These are phyloP conservation scores for Sclerodermus sp. DNA, from an alignment of 2,888 invertebrate genomes.

Conservation along the genomic window DNA sequence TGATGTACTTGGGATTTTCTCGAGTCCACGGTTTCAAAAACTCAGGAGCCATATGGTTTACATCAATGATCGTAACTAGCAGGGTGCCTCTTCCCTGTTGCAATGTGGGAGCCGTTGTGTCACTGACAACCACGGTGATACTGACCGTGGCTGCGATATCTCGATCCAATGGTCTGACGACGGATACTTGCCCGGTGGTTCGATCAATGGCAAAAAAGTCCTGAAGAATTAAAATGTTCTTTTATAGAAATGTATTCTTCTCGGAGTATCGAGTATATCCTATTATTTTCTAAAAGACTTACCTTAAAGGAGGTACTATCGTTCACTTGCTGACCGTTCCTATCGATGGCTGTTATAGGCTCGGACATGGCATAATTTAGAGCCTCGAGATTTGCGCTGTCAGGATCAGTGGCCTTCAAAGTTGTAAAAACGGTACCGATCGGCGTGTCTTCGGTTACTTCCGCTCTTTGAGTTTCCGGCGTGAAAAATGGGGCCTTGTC, in stretches of 20 bases:
- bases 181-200: constrained; percentile 66
- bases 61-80: constrained; percentile 64
- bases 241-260: no score
- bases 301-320: constrained; percentile 54
- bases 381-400: constrained; percentile 70
- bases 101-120: constrained; percentile 75
- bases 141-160: constrained; percentile 75
- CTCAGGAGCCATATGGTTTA: constrained; percentile 64
- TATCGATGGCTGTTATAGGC: constrained; percentile 77
- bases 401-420: constrained; percentile 77
- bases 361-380: constrained; percentile 70
- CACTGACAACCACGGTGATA: constrained; percentile 78
- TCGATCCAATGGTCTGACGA: constrained; percentile 67
- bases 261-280: no score
- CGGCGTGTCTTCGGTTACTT: constrained; percentile 78
- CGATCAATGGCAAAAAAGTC: constrained; percentile 69
- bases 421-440: constrained; percentile 73
- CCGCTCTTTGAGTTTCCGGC: constrained; percentile 76
- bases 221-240: constrained; percentile 54
- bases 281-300: constrained; percentile 6
- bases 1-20: constrained; percentile 65
- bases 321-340: constrained; percentile 75
- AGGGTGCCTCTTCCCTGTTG: constrained; percentile 77
- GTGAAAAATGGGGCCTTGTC: constrained; percentile 84
- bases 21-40: constrained; percentile 75